phyloP scores from a whole-genome alignment of 2,113 vertebrate genomes.

The Pterocles burchelli region DNA sequence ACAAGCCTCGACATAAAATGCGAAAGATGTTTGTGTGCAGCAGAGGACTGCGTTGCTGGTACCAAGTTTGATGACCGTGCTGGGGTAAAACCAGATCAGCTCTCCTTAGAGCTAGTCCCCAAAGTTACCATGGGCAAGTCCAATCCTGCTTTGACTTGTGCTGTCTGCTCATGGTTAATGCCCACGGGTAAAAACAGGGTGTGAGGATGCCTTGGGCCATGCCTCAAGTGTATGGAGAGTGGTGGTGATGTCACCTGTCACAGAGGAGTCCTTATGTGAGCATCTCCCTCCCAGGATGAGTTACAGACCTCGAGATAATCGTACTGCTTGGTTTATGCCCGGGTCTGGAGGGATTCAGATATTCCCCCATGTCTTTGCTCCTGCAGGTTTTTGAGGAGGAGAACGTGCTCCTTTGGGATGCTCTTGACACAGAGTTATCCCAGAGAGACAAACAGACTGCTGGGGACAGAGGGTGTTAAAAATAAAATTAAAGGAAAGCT shows the following conservation, averaged over 20 bases:
- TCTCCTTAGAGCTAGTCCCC: not conserved
- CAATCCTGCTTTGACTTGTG: not conserved
- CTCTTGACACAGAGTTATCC: not conserved
- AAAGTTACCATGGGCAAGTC: fast-evolving
- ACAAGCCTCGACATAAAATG: not conserved
- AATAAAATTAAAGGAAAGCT: constrained; percentile 29
- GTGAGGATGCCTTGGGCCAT: not conserved
- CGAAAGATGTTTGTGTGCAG: fast-evolving
- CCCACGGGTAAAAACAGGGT: not conserved
- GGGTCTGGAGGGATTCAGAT: not conserved
- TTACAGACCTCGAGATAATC: not conserved
- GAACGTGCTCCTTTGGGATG: not conserved
- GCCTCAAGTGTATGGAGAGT: not conserved
- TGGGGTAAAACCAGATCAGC: not conserved
- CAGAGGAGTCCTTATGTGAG: not conserved
- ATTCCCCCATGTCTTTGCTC: not conserved
- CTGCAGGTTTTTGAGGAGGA: not conserved
- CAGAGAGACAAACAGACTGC: not conserved
- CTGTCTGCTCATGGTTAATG: not conserved
- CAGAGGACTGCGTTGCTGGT: not conserved
- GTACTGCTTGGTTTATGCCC: not conserved
- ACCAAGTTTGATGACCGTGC: fast-evolving
- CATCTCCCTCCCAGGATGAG: not conserved
- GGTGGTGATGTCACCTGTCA: not conserved
- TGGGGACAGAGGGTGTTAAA: not conserved